Evolutionary conservation across 2,888 invertebrate species (phyloP), one percentile per base, ranked within the genome.

Genomic region (Octodonta nipae): DNA sequence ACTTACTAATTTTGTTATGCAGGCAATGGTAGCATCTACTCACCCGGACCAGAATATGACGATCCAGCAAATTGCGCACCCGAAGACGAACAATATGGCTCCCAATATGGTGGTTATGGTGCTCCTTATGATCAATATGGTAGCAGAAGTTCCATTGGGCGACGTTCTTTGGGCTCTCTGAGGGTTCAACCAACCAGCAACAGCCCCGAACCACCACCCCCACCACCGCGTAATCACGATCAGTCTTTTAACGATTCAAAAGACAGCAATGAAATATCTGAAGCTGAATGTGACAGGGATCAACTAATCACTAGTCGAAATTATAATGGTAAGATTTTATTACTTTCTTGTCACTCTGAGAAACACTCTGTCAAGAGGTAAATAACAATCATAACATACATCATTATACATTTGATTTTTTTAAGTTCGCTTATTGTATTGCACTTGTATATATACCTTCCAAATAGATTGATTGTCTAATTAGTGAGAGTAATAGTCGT

Each of bases 211-310:
- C 73, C 67, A 43, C 74, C 66, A 55, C 75, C 63, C 68, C 87
- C 79, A 45, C 87, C 78, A 51, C 86, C 77, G 55, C 78, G 77
- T 57, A 86, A 86, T 63, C 83, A 85, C 54, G 84, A 83, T 61
- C 73, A 70, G 50, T 79, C 78, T 35, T 87, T 87, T 66, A 88
- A 89, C 65, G 88, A 88, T 63, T 86, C 86, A 59, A 88, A 88
- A 69, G 87, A 88, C 63, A 87, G 87, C 64, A 88, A 87, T 67
- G 88, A 88, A 66, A 85, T 87, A 64, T 87, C 86, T 56, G 88
- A 88, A 65, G 87, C 88, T 50, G 88, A 88, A 63, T 88, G 88
- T 62, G 88, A 88, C 68, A 81, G 80, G 44, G 81, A 81, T 58
- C 78, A 79, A 52, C 60, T 75, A 36, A 70, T 74, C 52, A 77